Conservation (phyloP, 2,113 vertebrate genomes). For the Thamnaconus septentrionalis region DNA sequence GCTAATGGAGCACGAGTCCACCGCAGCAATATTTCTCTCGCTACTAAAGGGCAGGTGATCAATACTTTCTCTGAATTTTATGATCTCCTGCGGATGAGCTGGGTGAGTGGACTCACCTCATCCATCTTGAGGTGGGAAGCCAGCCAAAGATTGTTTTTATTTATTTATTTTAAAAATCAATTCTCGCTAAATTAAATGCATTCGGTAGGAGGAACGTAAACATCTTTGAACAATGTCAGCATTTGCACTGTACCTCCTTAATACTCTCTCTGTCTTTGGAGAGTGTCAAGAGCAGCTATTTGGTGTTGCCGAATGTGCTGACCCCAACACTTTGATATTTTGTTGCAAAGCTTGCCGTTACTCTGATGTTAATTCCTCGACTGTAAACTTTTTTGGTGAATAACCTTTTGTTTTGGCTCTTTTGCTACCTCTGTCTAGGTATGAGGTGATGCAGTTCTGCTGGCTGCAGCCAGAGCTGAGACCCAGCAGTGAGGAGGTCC, state of each 20-base stretch:
- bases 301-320: conserved; percentile 27
- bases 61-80: conserved; percentile 48
- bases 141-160: conserved; percentile 33
- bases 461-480: conserved; percentile 97
- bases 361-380: not conserved
- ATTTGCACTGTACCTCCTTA: conserved; percentile 14
- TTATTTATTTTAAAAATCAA: conserved; percentile 35
- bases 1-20: conserved; percentile 1
- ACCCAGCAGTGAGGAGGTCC: conserved; percentile 91
- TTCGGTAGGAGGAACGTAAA: not conserved
- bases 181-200: conserved; percentile 16
- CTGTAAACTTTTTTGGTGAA: not conserved
- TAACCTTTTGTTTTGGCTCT: not conserved
- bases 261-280: not conserved
- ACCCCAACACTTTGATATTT: conserved; percentile 7
- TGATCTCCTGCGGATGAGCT: conserved; percentile 29
- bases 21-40: conserved; percentile 37
- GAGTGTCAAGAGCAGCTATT: conserved; percentile 5
- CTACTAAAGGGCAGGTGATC: conserved; percentile 41
- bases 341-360: not conserved
- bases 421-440: conserved; percentile 75
- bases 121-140: conserved; percentile 41
- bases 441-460: conserved; percentile 98
- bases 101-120: conserved; percentile 25
- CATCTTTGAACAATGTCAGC: conserved; percentile 27